These are phyloP conservation scores for Theristicus caerulescens DNA, from an alignment of 2,113 vertebrate genomes.

Conservation along the genomic window DNA sequence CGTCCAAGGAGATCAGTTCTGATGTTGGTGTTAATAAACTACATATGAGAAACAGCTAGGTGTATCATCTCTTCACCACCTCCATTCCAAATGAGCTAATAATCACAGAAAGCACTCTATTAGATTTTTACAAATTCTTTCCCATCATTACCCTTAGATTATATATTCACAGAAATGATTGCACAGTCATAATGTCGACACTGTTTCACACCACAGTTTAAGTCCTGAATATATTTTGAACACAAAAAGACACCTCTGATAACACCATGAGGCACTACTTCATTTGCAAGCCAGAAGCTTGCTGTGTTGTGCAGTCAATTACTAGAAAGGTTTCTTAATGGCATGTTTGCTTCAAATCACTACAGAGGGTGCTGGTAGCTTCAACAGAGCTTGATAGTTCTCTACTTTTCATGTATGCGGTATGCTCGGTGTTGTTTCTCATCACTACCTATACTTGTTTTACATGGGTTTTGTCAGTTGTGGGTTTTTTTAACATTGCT, in stretches of 20 bases:
- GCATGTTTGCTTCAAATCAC: constrained; percentile 13
- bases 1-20: background rate
- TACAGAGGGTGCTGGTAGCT: background rate
- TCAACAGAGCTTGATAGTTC: background rate
- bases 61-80: background rate
- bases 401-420: background rate
- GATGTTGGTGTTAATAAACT: background rate
- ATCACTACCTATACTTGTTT: background rate
- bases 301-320: background rate
- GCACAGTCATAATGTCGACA: background rate
- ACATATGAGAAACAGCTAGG: background rate
- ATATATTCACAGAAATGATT: background rate
- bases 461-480: background rate
- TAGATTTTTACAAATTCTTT: background rate
- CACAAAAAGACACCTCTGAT: background rate
- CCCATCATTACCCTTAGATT: background rate
- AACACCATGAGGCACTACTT: background rate
- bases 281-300: background rate
- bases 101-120: background rate
- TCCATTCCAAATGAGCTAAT: background rate
- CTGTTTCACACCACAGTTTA: background rate
- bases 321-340: background rate
- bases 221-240: background rate
- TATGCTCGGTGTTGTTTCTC: background rate
- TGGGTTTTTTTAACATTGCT: background rate